phyloP scores from a whole-genome alignment of 2,888 invertebrate genomes.

The Ceramica pisi region DNA sequence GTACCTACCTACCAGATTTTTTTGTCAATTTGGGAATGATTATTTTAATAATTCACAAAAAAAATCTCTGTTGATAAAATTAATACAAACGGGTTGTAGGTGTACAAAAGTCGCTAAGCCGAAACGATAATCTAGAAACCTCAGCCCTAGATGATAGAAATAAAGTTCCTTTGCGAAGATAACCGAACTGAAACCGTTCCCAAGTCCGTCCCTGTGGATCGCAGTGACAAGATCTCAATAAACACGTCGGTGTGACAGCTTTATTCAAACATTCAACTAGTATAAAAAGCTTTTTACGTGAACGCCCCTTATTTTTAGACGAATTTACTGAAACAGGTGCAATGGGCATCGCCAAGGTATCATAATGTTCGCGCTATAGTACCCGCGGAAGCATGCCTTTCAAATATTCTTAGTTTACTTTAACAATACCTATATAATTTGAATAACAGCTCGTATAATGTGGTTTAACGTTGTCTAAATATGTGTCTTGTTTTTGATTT shows the following conservation, averaged over 20 bases:
- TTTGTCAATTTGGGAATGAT: background rate
- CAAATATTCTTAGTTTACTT: slow-evolving; percentile 12
- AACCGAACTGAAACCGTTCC: background rate
- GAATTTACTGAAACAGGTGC: slow-evolving; percentile 69
- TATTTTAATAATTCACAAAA: background rate
- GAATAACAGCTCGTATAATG: background rate
- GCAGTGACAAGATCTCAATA: slow-evolving; percentile 60
- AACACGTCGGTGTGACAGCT: slow-evolving; percentile 70
- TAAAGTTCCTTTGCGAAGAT: background rate
- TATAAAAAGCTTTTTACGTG: slow-evolving; percentile 66
- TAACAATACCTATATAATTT: slow-evolving; percentile 7
- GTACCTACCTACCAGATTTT: background rate
- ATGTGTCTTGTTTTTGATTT: slow-evolving; percentile 17
- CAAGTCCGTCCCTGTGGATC: slow-evolving; percentile 47
- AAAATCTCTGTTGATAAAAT: background rate
- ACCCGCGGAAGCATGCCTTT: slow-evolving; percentile 16
- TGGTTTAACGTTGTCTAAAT: slow-evolving; percentile 19
- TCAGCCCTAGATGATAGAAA: background rate
- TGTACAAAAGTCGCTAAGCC: background rate
- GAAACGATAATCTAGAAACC: background rate
- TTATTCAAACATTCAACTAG: slow-evolving; percentile 66
- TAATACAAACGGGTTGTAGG: background rate
- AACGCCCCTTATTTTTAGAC: slow-evolving; percentile 64
- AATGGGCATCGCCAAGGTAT: slow-evolving; percentile 47
- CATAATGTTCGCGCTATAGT: slow-evolving; percentile 47